Evolutionary conservation across 2,113 vertebrate species (phyloP).

Genomic region (Corvus cornix): DNA sequence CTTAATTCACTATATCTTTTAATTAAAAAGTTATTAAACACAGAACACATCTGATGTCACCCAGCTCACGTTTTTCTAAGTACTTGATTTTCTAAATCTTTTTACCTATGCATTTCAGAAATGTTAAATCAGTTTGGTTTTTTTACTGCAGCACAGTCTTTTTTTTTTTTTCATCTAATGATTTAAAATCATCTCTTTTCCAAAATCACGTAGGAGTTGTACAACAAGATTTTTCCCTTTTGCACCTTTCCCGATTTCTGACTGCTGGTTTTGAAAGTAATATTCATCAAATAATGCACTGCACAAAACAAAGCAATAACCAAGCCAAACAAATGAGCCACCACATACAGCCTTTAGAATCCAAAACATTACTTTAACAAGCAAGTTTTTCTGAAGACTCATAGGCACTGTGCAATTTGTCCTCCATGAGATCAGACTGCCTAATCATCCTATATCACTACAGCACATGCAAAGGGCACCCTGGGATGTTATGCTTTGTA

Average conservation of each 20-base stretch:
- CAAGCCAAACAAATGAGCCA: neutral
- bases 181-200: neutral
- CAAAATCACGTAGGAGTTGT: neutral
- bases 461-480: neutral
- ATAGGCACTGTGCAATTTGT: neutral
- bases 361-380: neutral
- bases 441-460: neutral
- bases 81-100: neutral
- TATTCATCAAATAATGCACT: neutral
- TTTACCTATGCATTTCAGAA: neutral
- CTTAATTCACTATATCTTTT: neutral
- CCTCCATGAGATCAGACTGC: neutral
- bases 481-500: neutral
- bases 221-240: neutral
- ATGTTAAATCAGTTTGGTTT: neutral
- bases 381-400: neutral
- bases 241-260: neutral
- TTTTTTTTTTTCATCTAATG: neutral
- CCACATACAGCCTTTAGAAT: neutral
- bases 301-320: neutral
- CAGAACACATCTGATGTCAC: neutral
- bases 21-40: neutral
- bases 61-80: neutral
- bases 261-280: neutral
- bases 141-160: neutral